A percentile compares a stretch with the other conserved stretches of the same genome.
Evolutionary conservation across 2,797 vertebrate species (phyloP).

Genomic region (Prunella strophiata): DNA sequence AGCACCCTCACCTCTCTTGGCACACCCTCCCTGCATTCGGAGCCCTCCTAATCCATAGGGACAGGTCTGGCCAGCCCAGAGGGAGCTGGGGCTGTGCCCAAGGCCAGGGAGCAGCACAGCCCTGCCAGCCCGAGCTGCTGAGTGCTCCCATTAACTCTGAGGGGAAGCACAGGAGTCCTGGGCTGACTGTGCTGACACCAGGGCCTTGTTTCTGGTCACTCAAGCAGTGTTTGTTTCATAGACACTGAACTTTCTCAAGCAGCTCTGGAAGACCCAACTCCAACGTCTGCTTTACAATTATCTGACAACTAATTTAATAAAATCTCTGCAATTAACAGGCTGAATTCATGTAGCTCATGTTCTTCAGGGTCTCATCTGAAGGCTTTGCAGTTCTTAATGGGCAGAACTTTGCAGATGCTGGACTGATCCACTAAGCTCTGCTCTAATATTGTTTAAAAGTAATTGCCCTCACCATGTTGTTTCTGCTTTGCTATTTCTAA

Average conservation of each 20-base stretch:
- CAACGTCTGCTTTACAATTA: background rate
- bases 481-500: constrained; percentile 16
- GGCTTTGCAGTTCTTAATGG: background rate
- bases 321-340: background rate
- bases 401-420: background rate
- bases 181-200: background rate
- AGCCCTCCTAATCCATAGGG: accelerated
- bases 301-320: background rate
- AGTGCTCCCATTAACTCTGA: background rate
- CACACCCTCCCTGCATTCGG: accelerated
- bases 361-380: background rate
- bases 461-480: background rate
- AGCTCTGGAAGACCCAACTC: background rate
- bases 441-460: background rate
- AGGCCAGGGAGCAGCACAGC: background rate
- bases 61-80: background rate
- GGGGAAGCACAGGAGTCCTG: background rate
- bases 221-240: background rate
- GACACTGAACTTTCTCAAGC: background rate
- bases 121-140: background rate
- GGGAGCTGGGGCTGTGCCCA: background rate
- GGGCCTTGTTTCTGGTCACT: background rate
- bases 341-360: background rate
- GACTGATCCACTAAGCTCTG: background rate
- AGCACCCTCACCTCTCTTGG: background rate